These are phyloP conservation scores for Taeniopygia guttata DNA, from an alignment of 2,797 vertebrate genomes.

Conservation along the genomic window DNA sequence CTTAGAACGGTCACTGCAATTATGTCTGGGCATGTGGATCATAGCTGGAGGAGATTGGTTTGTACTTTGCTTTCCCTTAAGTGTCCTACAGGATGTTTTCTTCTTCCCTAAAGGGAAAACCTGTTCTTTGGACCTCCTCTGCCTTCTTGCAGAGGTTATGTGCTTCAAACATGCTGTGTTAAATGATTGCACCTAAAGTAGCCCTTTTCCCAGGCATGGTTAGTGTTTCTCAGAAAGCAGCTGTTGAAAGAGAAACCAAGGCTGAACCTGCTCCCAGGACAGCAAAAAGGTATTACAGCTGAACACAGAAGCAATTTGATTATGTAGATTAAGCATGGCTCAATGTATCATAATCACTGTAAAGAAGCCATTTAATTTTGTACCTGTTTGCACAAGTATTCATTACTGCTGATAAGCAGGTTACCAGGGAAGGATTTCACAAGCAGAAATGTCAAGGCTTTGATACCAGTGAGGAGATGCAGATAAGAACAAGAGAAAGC, in stretches of 20 bases:
- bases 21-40: not conserved
- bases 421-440: slow-evolving; percentile 17
- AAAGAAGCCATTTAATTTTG: slow-evolving; percentile 69
- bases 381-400: slow-evolving; percentile 63
- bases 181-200: not conserved
- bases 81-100: not conserved
- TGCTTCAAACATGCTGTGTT: not conserved
- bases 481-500: slow-evolving; percentile 37
- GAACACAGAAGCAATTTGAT: slow-evolving; percentile 64
- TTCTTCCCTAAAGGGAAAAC: not conserved
- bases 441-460: slow-evolving; percentile 34
- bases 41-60: not conserved
- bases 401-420: slow-evolving; percentile 53
- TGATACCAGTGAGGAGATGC: slow-evolving; percentile 30
- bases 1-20: not conserved
- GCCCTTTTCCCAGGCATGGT: not conserved
- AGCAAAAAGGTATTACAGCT: slow-evolving; percentile 37
- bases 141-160: not conserved
- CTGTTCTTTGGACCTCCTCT: not conserved
- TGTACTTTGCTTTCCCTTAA: not conserved
- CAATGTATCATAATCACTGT: slow-evolving; percentile 63
- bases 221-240: slow-evolving; percentile 21
- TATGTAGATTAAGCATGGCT: slow-evolving; percentile 67
- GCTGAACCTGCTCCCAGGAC: slow-evolving; percentile 32
- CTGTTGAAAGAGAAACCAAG: slow-evolving; percentile 5